Base-by-base conservation (phyloP, 1,140 invertebrate genomes). In the Nephotettix cincticeps region DNA sequence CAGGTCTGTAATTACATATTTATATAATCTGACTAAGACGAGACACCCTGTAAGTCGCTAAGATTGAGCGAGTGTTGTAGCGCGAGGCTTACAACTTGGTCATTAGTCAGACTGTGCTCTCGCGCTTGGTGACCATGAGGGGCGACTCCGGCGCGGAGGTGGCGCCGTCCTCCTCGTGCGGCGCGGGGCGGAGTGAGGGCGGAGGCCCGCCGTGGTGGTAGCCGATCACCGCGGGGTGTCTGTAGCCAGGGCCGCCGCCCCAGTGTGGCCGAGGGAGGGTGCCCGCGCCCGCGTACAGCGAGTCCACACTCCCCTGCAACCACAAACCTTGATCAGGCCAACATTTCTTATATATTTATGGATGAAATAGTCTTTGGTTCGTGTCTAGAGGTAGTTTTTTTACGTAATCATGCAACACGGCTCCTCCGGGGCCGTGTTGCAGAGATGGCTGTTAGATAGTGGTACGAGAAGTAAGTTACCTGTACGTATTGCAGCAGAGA, bases 101-200 rank as follows among this genome's bases (percentile, higher is more conserved):
- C 70, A 72, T 75, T 75, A 75, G 75, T 75, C 75, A 75, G 73
- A 75, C 75, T 19, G 71, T 72, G 43, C 73, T 74, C 32, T 75
- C 75, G 19, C 75, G 63, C 43, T 75, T 75, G 19, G 67, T 66
- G n/a, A 69, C 43, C 71, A 75, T 72, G 14, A 72, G 71, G 4
- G 73, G 73, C 11, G 73, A 72, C 28, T 70, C 68, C 14, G 71
- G 71, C 9, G 67, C 65, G 25, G 73, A 66, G 47, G 63, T 43
- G 19, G 32, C 23, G 11, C 19, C 25, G 13, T 63, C 36, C 40
- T 25, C 36, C 23, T 51, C 63, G 1, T n/a, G 32, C 1, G 69
- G 69, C 11, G 17, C 17, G 29, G 40, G 67, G 17, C 36, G 32
- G 1, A 67, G n/a, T 1, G 64, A 25, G 1, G 56, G 56, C 17